phyloP scores from a whole-genome alignment of 1,140 invertebrate species.

The Pissodes strobi region DNA sequence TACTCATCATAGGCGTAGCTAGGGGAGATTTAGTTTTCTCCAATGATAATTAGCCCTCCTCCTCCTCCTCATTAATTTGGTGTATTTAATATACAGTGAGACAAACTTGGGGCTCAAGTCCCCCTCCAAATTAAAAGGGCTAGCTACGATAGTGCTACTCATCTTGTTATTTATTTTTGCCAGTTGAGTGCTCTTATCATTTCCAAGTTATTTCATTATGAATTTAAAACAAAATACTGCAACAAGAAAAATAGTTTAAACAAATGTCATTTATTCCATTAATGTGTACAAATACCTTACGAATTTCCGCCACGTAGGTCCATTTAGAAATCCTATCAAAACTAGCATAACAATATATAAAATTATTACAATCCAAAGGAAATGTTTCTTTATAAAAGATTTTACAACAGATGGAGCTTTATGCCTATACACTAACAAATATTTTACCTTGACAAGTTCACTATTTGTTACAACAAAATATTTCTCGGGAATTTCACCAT shows the following conservation, averaged over 20 bases:
- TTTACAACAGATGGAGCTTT: slow-evolving; percentile 36
- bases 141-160: too few species aligned
- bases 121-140: too few species aligned
- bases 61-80: too few species aligned
- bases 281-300: slow-evolving; percentile 18
- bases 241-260: background rate
- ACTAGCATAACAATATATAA: slow-evolving; percentile 36
- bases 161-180: too few species aligned
- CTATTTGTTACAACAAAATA: slow-evolving; percentile 78
- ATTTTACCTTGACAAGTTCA: slow-evolving; percentile 75
- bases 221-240: background rate
- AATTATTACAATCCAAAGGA: slow-evolving; percentile 28
- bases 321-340: slow-evolving; percentile 34
- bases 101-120: too few species aligned
- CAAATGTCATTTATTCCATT: background rate
- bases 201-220: too few species aligned
- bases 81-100: too few species aligned
- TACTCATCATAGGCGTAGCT: too few species aligned
- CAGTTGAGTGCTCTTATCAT: too few species aligned
- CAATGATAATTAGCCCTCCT: too few species aligned
- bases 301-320: slow-evolving; percentile 16
- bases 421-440: slow-evolving; percentile 75
- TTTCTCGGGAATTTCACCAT: slow-evolving; percentile 67
- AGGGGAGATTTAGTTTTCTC: too few species aligned
- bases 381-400: slow-evolving; percentile 32